Evolutionary conservation across 2,113 vertebrate species (phyloP), one percentile per base, ranked within the genome.

Genomic region (Rousettus leschenaultii): DNA sequence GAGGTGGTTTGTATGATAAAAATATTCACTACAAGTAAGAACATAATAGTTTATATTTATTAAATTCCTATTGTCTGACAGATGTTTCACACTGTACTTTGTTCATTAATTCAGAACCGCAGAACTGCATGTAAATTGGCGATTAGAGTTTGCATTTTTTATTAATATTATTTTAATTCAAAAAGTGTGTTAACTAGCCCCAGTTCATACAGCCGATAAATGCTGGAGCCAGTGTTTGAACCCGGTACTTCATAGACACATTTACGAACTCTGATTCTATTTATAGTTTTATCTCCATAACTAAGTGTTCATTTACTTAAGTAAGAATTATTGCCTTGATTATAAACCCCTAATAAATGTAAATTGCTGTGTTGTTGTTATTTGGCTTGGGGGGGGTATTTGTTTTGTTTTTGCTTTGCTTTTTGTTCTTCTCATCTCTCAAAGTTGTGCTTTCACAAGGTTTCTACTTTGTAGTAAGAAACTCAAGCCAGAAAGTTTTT

Each of bases 111-210:
- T 78, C 35, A 79, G 96, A 86, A n/a, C 28, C 73, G 18, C 57
- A 85, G 45, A 77, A 83, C 28, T 75, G 73, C 21, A 84, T 38
- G 30, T 63, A 66, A 96, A 82, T 66, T 92, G n/a, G 59, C 88
- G 57, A 61, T 57, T 92, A 74, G 3, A 71, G 18, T 68, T 92
- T 95, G 21, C 43, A 71, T 40, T 91, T 93, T 70, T 95, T 75
- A 89, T 74, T 91, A 57, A 74, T 82, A 88, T 68, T 78, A 85
- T 89, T 94, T 71, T 74, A 95, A 51, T 85, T 90, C 30, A 77
- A 87, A 55, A 95, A 74, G 12, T 77, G 14, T 55, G 0, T 55
- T 71, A 90, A 86, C 43, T 68, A 85, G 8, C 24, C 51, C 51
- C 30, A 48, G 14, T 85, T 96, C 70, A 92, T 15, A 89, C 7